Base-by-base conservation (phyloP, 2,797 vertebrate species). In the Euthynnus affinis region DNA sequence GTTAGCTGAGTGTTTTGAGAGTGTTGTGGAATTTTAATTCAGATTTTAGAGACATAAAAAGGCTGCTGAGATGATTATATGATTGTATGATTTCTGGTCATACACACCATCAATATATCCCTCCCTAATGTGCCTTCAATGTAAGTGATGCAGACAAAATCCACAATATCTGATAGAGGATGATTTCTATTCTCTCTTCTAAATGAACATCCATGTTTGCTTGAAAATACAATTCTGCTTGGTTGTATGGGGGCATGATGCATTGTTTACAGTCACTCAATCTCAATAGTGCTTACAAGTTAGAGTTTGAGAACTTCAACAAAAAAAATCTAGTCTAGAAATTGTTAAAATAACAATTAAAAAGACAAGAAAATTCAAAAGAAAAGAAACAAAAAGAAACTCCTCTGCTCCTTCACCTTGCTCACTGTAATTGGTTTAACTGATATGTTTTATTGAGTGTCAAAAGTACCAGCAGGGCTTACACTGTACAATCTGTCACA, bases 381-480 rank as follows among this genome's bases (percentile, higher is more conserved):
- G 37, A 10, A 37, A 37, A 37, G 37, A 37, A 10, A 37, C 37
- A 37, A 37, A 37, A 37, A 74, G 59, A 65, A 66, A 22, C 72
- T 66, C 8, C 8, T 60, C 40, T 73, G 62, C 77, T 78, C 51
- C 74, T 75, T 87, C 86, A 86, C 82, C 87, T 92, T 81, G 58
- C 74, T 80, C 63, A 29, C 83, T 84, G 71, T 93, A 91, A 93
- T 89, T 91, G 87, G 56, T 88, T 92, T 89, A 92, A 93, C 88
- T 91, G 90, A 92, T 90, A 91, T 90, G 82, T 91, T 91, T 91
- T 90, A 92, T 90, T 82, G 85, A 55, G 89, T 93, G 93, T 93
- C 90, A 92, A 92, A 92, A 89, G 84, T 80, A 89, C 88, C 87
- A 88, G 80, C 78, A 58, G 90, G 90, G 74, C 62, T 87, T 65